Base-by-base conservation (phyloP, 2,113 vertebrate species). In the Hypocryptadius cinnamomeus region DNA sequence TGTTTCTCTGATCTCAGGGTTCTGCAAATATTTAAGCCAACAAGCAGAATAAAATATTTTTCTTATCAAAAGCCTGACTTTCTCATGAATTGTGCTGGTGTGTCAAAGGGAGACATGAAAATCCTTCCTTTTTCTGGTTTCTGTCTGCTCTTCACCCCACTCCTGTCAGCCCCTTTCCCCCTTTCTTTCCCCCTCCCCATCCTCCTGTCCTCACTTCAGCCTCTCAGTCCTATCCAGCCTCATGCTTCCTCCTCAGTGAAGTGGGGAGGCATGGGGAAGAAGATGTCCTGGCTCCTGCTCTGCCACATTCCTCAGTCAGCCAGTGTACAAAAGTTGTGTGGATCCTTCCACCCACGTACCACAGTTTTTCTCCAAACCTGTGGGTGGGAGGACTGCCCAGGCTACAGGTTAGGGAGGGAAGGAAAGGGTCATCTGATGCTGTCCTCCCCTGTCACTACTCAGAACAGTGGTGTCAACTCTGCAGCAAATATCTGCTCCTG, bases 1-100 rank as follows among this genome's bases (percentile, higher is more conserved):
- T 8, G 3, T 92, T 93, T 71, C 80, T 95, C 79, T 94, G 91
- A 94, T 90, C 65, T 93, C 66, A 60, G 18, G 30, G 65, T 53
- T 82, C 80, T 90, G 91, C 70, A 89, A 92, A 68, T 81, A 61
- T 93, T 96, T 94, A 92, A 81, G 61, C 85, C 85, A 94, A 90
- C 73, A 85, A 87, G 64, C 70, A 89, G 61, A 92, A 89, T 86
- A 74, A 86, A 92, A 65, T 79, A 57, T 74, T 96, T 93, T 88
- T 63, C 60, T 90, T 93, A 93, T 88, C 76, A 88, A 92, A 96
- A 91, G 25, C 64, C 88, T 89, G 57, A 57, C 53, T 92, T 92
- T 89, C 89, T 87, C 84, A 72, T 94, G 61, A 91, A 89, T 77
- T 87, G 18, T 20, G 13, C 48, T 76, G 40, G 37, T 76, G 53